Percentiles rank a stretch among this genome's conserved stretches.
phyloP scores from a whole-genome alignment of 2,113 vertebrate genomes.

The Clinocottus analis region DNA sequence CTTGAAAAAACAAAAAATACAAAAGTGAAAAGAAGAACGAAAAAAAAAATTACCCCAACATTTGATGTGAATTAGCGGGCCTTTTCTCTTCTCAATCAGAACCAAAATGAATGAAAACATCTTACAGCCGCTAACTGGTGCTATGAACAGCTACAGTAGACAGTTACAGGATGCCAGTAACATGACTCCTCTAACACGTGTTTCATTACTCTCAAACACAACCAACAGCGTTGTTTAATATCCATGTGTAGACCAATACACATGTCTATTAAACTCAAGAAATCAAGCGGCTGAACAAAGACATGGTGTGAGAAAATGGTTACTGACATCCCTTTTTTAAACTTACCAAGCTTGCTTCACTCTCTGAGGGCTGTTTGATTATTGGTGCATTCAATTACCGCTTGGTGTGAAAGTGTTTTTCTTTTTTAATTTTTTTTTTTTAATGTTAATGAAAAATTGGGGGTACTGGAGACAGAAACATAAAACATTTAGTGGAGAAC shows the following conservation, averaged over 20 bases:
- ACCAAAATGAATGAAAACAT: conserved; percentile 73
- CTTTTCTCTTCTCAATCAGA: conserved; percentile 89
- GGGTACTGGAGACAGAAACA: conserved; percentile 67
- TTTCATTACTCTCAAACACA: conserved; percentile 50
- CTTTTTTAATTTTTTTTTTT: background rate
- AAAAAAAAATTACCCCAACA: conserved; percentile 45
- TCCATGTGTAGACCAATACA: conserved; percentile 70
- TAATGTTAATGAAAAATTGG: conserved; percentile 48
- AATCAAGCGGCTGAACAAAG: conserved; percentile 60
- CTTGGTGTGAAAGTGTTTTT: conserved; percentile 44
- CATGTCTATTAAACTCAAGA: conserved; percentile 72
- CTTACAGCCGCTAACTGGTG: conserved; percentile 67
- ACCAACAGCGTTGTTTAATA: conserved; percentile 66
- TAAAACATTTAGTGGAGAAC: conserved; percentile 62
- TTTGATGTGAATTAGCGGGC: conserved; percentile 62
- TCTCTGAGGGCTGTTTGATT: conserved; percentile 65
- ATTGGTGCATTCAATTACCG: conserved; percentile 60
- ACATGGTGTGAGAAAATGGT: conserved; percentile 56
- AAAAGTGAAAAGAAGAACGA: conserved; percentile 30
- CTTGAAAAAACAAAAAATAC: conserved; percentile 37
- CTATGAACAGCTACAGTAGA: conserved; percentile 62
- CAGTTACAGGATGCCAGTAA: conserved; percentile 75
- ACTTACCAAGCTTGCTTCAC: conserved; percentile 72
- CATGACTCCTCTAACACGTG: conserved; percentile 59
- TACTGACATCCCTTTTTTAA: conserved; percentile 68